Evolutionary conservation across 2,113 vertebrate species (phyloP).

Genomic region (Cyanoderma ruficeps): DNA sequence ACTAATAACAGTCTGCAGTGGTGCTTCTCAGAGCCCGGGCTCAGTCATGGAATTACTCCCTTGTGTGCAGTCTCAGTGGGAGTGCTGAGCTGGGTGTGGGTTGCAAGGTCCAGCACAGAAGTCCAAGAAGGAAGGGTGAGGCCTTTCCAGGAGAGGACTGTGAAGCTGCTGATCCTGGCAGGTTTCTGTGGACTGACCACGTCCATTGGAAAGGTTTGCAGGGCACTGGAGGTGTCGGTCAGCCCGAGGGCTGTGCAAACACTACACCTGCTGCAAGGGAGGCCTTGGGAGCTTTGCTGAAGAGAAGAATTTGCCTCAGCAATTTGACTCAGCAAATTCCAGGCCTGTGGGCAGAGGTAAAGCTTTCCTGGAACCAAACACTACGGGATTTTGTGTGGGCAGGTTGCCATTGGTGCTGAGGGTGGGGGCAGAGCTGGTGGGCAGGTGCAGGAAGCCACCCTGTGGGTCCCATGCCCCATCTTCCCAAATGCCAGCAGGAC

Average conservation of each 20-base stretch:
- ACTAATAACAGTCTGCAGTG: neutral
- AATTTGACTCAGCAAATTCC: neutral
- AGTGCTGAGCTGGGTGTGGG: rapidly evolving
- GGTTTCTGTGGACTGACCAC: rapidly evolving
- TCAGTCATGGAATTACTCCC: neutral
- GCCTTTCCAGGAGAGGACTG: rapidly evolving
- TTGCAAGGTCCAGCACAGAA: neutral
- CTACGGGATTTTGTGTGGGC: neutral
- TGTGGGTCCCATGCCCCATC: too few species aligned
- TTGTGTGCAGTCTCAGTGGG: neutral
- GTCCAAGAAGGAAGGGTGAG: neutral
- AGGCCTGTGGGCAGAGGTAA: neutral
- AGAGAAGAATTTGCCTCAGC: neutral
- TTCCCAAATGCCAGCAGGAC: neutral
- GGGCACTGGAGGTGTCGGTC: rapidly evolving
- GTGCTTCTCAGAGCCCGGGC: neutral
- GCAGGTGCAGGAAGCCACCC: neutral
- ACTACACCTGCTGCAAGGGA: rapidly evolving
- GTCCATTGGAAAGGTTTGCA: rapidly evolving
- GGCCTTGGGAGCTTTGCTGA: neutral
- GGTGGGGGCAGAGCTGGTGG: neutral
- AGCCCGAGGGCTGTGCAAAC: neutral
- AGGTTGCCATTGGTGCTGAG: neutral
- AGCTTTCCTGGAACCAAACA: neutral
- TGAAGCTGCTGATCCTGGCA: neutral